Conservation (phyloP, 2,113 vertebrate genomes). For the Corvus cornix region DNA sequence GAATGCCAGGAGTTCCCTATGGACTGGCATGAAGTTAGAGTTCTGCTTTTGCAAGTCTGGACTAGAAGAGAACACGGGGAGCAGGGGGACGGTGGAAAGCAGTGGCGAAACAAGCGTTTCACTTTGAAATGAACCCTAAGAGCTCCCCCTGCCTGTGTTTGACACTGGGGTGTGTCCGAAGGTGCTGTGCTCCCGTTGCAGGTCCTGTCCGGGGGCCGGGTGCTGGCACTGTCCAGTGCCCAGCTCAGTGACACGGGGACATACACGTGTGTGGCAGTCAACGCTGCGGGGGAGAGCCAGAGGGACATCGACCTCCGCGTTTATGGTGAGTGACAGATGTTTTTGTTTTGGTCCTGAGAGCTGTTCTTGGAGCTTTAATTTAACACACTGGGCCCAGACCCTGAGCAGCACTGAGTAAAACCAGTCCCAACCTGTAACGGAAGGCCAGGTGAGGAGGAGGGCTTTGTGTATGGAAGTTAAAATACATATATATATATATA, state of each 20-base stretch:
- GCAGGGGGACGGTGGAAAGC: background rate
- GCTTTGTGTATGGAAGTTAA: background rate
- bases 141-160: background rate
- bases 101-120: background rate
- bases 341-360: background rate
- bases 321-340: conserved; percentile 78
- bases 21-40: background rate
- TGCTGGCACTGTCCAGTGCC: conserved; percentile 82
- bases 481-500: background rate
- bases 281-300: conserved; percentile 91
- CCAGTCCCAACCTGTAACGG: background rate
- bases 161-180: background rate
- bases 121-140: background rate
- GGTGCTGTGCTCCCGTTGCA: background rate
- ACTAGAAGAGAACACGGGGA: background rate
- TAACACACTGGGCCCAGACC: background rate
- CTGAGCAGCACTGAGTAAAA: background rate
- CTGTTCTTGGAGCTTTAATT: background rate
- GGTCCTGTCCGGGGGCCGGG: conserved; percentile 87
- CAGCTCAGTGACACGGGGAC: conserved; percentile 87
- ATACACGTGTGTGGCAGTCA: conserved; percentile 92
- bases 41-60: background rate
- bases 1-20: background rate
- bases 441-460: background rate
- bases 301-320: conserved; percentile 84